These are phyloP conservation scores for Lasius platythorax DNA, from an alignment of 2,888 invertebrate species.

Conservation along the genomic window DNA sequence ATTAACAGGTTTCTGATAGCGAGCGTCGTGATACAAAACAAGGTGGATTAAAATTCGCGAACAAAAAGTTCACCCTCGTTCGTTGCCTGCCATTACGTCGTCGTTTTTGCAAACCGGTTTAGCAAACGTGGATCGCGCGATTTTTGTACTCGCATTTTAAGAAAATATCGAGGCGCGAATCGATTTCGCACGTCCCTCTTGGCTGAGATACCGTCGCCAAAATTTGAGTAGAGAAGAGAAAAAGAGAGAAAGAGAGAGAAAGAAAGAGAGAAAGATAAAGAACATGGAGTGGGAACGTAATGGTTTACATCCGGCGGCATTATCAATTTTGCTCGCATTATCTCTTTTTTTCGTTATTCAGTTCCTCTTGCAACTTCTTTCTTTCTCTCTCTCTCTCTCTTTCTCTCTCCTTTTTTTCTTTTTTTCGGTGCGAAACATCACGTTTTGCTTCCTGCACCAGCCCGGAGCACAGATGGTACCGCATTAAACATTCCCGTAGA, in stretches of 20 bases:
- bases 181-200: slow-evolving; percentile 68
- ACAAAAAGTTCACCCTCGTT: slow-evolving; percentile 72
- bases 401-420: slow-evolving; percentile 63
- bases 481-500: slow-evolving; percentile 75
- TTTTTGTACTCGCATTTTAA: slow-evolving; percentile 71
- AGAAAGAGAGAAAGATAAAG: slow-evolving; percentile 11
- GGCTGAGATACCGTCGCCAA: slow-evolving; percentile 56
- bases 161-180: slow-evolving; percentile 72
- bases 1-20: slow-evolving; percentile 56
- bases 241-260: slow-evolving; percentile 55
- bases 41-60: slow-evolving; percentile 74
- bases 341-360: slow-evolving; percentile 63
- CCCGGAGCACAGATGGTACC: slow-evolving; percentile 75
- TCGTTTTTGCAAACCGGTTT: slow-evolving; percentile 79
- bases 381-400: slow-evolving; percentile 38
- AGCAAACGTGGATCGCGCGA: slow-evolving; percentile 59
- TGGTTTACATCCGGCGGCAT: slow-evolving; percentile 81
- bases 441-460: slow-evolving; percentile 69
- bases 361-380: slow-evolving; percentile 40
- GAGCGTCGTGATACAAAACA: slow-evolving; percentile 51
- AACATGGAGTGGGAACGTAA: slow-evolving; percentile 68
- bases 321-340: slow-evolving; percentile 83
- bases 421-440: slow-evolving; percentile 48
- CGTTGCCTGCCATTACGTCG: slow-evolving; percentile 75
- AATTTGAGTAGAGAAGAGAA: slow-evolving; percentile 59